Base-by-base conservation (phyloP, 2,888 invertebrate species). In the Troilus luridus region DNA sequence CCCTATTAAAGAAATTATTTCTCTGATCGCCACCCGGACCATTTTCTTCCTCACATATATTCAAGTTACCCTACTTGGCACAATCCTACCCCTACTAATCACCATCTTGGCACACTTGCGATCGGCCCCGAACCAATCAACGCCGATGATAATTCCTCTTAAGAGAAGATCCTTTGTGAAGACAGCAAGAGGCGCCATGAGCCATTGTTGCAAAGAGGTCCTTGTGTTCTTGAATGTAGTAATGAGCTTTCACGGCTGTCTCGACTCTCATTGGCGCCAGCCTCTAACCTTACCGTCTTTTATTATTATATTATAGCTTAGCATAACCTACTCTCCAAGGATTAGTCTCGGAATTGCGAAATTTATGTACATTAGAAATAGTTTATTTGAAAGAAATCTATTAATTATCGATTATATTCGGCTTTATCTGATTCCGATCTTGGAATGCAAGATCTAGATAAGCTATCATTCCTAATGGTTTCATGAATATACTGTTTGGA, bases 241-340 rank as follows among this genome's bases (percentile, higher is more conserved):
- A 90, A 90, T 90, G 90, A 90, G 90, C 85, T 90, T 90, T 90
- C 90, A 90, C 90, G 90, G 64, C 90, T 85, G 85, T 85, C 90
- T 59, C 90, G 81, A 72, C 24, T 5, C 85, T 90, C 90, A 60
- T 81, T 90, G 90, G 90, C 90, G 90, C 90, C 90, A 90, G 90
- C 7, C 72, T n/a, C 54, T 27, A 90, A 90, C 90, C 90, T 90
- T 59, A 90, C 59, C 27, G 9, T 77, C 19, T 56, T 56, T 72
- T 64, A 56, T 89, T 89, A 56, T 72, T 62, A 89, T 89, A 67
- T 67, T 89, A 54, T 56, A 58, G 72, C 67, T 27, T 7, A 72
- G 77, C 90, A 72, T 59, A 67, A 77, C n/a, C 12, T 41, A 67
- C n/a, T 89, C 56, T 85, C 11, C 56, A n/a, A 21, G 27, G 21